phyloP scores from a whole-genome alignment of 2,888 invertebrate genomes.

The Salpingus planirostris region DNA sequence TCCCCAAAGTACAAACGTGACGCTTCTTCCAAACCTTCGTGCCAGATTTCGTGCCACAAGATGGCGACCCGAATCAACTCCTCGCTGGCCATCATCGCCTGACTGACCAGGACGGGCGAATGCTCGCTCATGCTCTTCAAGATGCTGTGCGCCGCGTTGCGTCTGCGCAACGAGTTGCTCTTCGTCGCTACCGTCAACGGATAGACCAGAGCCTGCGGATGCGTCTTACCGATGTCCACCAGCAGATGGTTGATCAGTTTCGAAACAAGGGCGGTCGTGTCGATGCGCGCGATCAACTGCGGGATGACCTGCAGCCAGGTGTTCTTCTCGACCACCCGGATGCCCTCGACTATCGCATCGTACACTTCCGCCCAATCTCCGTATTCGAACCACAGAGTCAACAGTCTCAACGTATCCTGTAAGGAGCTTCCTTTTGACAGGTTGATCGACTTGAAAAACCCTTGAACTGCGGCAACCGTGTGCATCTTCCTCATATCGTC shows the following conservation, averaged over 20 bases:
- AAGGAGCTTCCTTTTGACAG: slow-evolving; percentile 86
- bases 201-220: slow-evolving; percentile 90
- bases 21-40: slow-evolving; percentile 94
- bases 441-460: slow-evolving; percentile 88
- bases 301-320: slow-evolving; percentile 99
- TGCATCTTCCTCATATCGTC: slow-evolving; percentile 53
- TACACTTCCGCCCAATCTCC: slow-evolving; percentile 91
- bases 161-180: slow-evolving; percentile 74
- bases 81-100: slow-evolving; percentile 93
- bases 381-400: slow-evolving; percentile 98
- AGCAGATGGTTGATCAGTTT: slow-evolving; percentile 86
- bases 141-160: slow-evolving; percentile 89
- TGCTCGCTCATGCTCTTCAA: slow-evolving; percentile 94
- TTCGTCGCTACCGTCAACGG: slow-evolving; percentile 94
- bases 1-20: slow-evolving; percentile 93
- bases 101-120: slow-evolving; percentile 83
- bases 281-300: slow-evolving; percentile 95
- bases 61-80: slow-evolving; percentile 97
- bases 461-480: slow-evolving; percentile 89
- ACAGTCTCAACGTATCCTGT: slow-evolving; percentile 87
- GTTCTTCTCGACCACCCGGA: slow-evolving; percentile 89
- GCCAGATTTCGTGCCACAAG: slow-evolving; percentile 99
- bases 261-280: slow-evolving; percentile 83
- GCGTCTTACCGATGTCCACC: slow-evolving; percentile 94
- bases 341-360: slow-evolving; percentile 86